Conservation (phyloP, 2,888 invertebrate species). For the Drosophila nigritarsus region DNA sequence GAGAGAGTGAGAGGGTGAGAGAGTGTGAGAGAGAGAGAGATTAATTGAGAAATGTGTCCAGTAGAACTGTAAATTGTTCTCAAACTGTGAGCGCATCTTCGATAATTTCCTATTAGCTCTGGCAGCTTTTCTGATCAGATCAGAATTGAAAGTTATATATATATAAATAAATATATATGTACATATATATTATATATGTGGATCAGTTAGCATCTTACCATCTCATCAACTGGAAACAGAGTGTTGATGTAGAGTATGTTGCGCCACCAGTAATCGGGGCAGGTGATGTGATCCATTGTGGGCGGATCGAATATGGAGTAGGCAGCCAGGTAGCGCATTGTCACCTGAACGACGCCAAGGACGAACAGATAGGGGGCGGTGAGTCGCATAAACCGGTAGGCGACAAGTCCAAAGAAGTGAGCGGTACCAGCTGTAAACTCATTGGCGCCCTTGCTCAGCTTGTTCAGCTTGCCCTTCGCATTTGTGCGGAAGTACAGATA, state of each 20-base stretch:
- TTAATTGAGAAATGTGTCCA: background rate
- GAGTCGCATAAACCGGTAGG: constrained; percentile 91
- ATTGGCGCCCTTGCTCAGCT: constrained; percentile 88
- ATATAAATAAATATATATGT: background rate
- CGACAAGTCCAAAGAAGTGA: constrained; percentile 91
- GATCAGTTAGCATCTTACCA: constrained; percentile 87
- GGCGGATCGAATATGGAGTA: constrained; percentile 94
- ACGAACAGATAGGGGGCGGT: constrained; percentile 94
- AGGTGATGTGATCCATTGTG: constrained; percentile 92
- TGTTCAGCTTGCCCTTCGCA: constrained; percentile 90
- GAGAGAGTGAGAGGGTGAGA: background rate
- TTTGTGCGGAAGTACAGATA: constrained; percentile 93
- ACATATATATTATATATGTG: background rate
- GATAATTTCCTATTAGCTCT: background rate
- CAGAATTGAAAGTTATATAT: background rate
- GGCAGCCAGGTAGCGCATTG: constrained; percentile 94
- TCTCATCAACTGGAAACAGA: constrained; percentile 92
- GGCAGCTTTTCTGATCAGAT: background rate
- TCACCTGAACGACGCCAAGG: constrained; percentile 92
- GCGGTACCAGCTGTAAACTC: constrained; percentile 88
- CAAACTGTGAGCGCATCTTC: background rate
- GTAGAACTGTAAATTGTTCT: background rate
- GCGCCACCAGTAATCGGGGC: constrained; percentile 95
- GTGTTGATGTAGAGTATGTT: constrained; percentile 95
- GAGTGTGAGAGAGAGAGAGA: background rate